phyloP scores from a whole-genome alignment of 2,888 invertebrate genomes.

The Machimus rusticus region DNA sequence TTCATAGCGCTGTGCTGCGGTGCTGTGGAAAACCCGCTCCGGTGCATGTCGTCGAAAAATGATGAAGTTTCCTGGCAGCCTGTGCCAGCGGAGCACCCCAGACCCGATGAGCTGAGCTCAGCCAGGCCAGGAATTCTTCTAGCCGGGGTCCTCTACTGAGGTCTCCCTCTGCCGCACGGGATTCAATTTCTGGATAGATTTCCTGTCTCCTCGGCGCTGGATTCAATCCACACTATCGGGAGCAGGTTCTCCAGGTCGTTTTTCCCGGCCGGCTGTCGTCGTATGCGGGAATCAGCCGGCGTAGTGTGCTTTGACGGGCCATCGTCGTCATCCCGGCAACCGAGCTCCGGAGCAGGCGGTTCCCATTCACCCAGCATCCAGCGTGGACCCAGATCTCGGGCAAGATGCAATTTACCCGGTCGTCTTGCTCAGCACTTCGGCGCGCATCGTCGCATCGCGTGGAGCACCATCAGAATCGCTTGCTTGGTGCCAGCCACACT shows the following conservation, averaged over 20 bases:
- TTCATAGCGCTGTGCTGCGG: not conserved
- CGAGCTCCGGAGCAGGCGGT: not conserved
- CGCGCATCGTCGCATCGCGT: not conserved
- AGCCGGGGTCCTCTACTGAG: not conserved
- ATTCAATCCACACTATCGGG: not conserved
- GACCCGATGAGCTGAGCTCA: not conserved
- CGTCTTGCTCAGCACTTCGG: not conserved
- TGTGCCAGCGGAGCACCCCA: not conserved
- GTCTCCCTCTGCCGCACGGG: not conserved
- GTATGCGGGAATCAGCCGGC: not conserved
- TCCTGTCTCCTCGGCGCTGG: not conserved
- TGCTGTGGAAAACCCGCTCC: not conserved
- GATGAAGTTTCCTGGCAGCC: not conserved
- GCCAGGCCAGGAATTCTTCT: not conserved
- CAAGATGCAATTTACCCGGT: not conserved
- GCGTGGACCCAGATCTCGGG: not conserved
- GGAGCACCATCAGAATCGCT: not conserved
- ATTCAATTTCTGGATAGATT: not conserved
- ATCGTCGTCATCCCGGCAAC: not conserved
- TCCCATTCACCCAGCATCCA: not conserved
- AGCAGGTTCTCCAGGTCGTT: not conserved
- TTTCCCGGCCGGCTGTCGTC: not conserved
- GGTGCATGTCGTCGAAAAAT: not conserved
- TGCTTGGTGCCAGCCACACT: not conserved
- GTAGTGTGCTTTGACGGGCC: not conserved